A percentile compares a stretch with the other conserved stretches of the same genome.
Conservation (phyloP, 2,888 invertebrate genomes). For the Digitonthophagus gazella region DNA sequence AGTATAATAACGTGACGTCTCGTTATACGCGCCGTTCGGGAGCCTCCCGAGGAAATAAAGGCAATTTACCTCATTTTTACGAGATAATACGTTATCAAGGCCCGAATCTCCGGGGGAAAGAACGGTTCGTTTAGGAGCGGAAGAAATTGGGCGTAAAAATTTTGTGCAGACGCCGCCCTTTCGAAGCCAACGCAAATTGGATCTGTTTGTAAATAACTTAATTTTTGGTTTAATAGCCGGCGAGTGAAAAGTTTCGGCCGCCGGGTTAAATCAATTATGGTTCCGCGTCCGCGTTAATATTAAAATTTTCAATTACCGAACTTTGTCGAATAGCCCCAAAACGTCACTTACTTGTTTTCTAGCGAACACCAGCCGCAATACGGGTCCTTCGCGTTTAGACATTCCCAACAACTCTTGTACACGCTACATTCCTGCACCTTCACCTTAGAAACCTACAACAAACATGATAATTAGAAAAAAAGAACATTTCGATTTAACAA, state of each 20-base stretch:
- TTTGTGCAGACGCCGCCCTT: neutral
- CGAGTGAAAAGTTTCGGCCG: constrained; percentile 6
- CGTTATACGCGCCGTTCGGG: neutral
- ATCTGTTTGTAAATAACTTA: constrained; percentile 1
- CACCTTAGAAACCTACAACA: constrained; percentile 72
- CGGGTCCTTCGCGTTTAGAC: constrained; percentile 91
- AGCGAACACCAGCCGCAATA: constrained; percentile 98
- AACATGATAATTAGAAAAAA: neutral
- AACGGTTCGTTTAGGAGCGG: neutral
- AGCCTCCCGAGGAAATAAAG: neutral
- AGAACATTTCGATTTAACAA: no score
- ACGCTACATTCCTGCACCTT: constrained; percentile 93
- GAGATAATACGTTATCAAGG: neutral
- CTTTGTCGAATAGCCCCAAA: constrained; percentile 30
- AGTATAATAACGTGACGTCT: neutral
- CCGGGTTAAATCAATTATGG: constrained; percentile 33
- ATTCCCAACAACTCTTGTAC: constrained; percentile 87
- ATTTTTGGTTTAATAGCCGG: constrained; percentile 1
- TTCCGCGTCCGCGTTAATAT: constrained; percentile 39
- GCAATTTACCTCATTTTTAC: neutral
- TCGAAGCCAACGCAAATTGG: neutral
- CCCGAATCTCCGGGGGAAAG: neutral
- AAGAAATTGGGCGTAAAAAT: neutral
- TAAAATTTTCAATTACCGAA: constrained; percentile 40
- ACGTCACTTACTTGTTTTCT: constrained; percentile 73